phyloP scores from a whole-genome alignment of 2,888 invertebrate genomes.

The Noctua pronuba region DNA sequence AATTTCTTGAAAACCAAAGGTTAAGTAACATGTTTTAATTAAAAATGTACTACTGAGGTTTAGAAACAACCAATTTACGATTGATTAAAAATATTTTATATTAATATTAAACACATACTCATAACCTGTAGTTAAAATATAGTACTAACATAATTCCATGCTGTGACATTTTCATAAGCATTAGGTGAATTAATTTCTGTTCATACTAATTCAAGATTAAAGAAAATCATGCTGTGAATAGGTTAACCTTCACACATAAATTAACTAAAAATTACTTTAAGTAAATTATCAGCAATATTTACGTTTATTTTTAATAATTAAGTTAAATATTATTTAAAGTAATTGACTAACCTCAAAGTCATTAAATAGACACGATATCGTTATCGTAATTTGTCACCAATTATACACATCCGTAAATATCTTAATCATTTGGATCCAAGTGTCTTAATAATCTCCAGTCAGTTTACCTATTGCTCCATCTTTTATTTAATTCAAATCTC shows the following conservation, averaged over 20 bases:
- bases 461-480: no score
- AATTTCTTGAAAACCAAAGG: neutral
- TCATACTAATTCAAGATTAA: slow-evolving; percentile 18
- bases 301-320: neutral
- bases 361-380: neutral
- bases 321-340: neutral
- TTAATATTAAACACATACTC: slow-evolving; percentile 7
- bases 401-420: neutral
- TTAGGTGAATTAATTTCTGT: slow-evolving; percentile 11
- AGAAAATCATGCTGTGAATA: slow-evolving; percentile 44
- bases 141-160: slow-evolving; percentile 19
- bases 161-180: slow-evolving; percentile 38
- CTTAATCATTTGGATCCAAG: neutral
- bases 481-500: neutral
- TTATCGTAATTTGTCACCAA: neutral
- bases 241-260: slow-evolving; percentile 14
- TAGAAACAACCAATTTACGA: neutral
- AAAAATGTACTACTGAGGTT: neutral
- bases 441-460: no score
- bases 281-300: slow-evolving; percentile 1
- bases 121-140: slow-evolving; percentile 14
- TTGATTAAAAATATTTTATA: neutral
- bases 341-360: neutral
- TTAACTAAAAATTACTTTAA: slow-evolving; percentile 18
- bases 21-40: neutral